Conservation (phyloP, 2,888 invertebrate genomes). For the Acleris literana region DNA sequence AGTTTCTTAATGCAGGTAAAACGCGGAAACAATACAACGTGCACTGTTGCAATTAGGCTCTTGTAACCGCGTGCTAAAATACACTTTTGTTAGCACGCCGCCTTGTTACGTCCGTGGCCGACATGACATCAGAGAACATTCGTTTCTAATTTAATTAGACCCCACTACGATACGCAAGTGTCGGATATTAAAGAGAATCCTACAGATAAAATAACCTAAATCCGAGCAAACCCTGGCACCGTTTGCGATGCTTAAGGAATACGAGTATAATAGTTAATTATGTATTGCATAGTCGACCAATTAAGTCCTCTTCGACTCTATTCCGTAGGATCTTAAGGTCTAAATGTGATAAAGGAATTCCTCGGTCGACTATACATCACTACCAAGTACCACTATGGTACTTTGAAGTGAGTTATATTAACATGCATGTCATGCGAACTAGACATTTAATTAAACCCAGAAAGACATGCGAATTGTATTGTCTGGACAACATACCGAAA, state of each 20-base stretch:
- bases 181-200: constrained; percentile 29
- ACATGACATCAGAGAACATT: constrained; percentile 34
- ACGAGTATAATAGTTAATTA: too few species aligned
- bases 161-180: constrained; percentile 29
- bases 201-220: constrained; percentile 29
- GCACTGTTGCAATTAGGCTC: constrained; percentile 4
- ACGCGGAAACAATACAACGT: constrained; percentile 20
- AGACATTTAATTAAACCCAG: constrained; percentile 11
- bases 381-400: not conserved
- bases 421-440: constrained; percentile 23
- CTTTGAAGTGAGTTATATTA: not conserved
- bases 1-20: constrained; percentile 14
- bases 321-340: not conserved
- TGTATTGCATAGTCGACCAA: too few species aligned
- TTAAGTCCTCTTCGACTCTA: not conserved
- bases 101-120: constrained; percentile 3
- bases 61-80: constrained; percentile 14
- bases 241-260: too few species aligned
- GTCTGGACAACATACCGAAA: not conserved
- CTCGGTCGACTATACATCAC: too few species aligned
- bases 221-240: constrained; percentile 13
- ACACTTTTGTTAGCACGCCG: constrained; percentile 15
- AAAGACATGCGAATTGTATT: constrained; percentile 1
- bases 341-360: not conserved
- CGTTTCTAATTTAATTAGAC: constrained; percentile 51